Base-by-base conservation (phyloP, 2,113 vertebrate genomes). In the Elanoides forficatus region DNA sequence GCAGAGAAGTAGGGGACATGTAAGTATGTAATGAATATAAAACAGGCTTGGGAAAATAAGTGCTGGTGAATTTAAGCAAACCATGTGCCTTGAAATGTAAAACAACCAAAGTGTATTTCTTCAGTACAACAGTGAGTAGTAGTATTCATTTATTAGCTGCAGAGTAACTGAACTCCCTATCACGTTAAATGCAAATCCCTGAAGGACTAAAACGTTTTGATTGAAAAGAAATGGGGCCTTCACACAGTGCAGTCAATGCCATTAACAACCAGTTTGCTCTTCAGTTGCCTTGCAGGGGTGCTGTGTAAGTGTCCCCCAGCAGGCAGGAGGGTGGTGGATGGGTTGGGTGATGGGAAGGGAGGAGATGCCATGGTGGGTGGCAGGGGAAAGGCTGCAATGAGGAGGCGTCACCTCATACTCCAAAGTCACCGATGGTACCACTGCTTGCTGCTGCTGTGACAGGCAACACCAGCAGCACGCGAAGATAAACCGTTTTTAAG, bases 11-110 rank as follows among this genome's bases (percentile, higher is more conserved):
- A 84, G 40, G 32, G 52, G 76, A 91, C 66, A 34, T 36, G 48
- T 87, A 81, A 94, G 86, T 47, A 76, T 1, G 2, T 79, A 89
- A 91, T 89, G 91, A 93, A 97, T 97, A 94, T 76, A 91, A 76
- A 96, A 58, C 65, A 96, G 70, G 60, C 62, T 94, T 56, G 43
- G 55, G 62, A 43, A 92, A 92, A n/a, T 60, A 95, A 89, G 68
- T 66, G 83, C 65, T 43, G 26, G 81, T 30, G 58, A 93, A 88
- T 88, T 92, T 95, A 76, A 90, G 72, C 59, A 92, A 90, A 56
- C 47, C 2, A 0, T 68, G 48, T 82, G 66, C 89, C 91, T 94
- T 50, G 56, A 91, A 94, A 92, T 76, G 71, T 81, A 86, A 94
- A 94, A 67, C 60, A 92, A 86, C 60, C 38, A 21, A 95, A 62